phyloP scores from a whole-genome alignment of 2,797 vertebrate genomes.

The Trematomus bernacchii region DNA sequence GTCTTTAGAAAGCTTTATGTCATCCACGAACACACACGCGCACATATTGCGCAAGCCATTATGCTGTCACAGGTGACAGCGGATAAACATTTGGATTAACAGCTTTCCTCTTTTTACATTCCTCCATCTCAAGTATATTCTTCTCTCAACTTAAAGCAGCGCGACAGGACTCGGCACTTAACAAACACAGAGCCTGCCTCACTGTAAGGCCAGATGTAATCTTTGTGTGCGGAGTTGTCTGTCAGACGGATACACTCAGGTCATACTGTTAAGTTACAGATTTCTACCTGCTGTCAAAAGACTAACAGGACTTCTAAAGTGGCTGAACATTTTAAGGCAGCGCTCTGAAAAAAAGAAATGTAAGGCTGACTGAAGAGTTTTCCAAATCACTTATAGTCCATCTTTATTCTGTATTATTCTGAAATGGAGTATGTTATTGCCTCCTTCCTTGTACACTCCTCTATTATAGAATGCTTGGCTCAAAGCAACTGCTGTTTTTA shows the following conservation, averaged over 20 bases:
- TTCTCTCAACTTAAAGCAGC: conserved; percentile 21
- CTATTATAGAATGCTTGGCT: background rate
- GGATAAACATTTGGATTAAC: conserved; percentile 70
- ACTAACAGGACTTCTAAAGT: background rate
- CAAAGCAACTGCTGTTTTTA: background rate
- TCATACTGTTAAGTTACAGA: background rate
- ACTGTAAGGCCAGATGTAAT: conserved; percentile 7
- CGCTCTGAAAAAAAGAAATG: background rate
- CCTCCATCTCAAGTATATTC: conserved; percentile 19
- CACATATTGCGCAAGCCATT: conserved; percentile 35
- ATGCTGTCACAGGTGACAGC: conserved; percentile 67
- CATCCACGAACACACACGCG: background rate
- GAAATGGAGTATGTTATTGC: background rate
- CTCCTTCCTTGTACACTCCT: background rate
- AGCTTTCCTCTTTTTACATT: conserved; percentile 34
- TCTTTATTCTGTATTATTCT: background rate
- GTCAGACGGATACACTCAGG: background rate
- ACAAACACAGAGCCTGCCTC: background rate
- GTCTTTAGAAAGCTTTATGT: conserved; percentile 50
- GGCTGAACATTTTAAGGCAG: background rate
- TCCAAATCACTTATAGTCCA: background rate
- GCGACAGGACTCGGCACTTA: conserved; percentile 1
- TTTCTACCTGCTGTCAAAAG: background rate
- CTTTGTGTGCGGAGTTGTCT: background rate
- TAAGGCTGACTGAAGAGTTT: background rate